A percentile compares a stretch with the other conserved stretches of the same genome.
These are phyloP conservation scores for Periophthalmus magnuspinnatus DNA, from an alignment of 2,797 vertebrate genomes.

Conservation along the genomic window DNA sequence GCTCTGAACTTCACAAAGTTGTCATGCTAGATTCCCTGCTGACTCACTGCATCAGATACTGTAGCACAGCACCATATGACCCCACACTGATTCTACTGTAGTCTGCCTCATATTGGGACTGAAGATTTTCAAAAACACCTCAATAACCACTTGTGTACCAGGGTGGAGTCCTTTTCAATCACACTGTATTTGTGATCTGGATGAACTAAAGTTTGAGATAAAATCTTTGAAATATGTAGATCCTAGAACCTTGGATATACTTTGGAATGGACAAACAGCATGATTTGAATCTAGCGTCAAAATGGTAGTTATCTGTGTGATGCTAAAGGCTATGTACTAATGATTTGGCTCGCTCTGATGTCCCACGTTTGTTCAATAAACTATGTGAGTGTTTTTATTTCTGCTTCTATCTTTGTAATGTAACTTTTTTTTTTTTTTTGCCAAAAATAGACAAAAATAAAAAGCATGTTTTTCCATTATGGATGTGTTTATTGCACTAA, in stretches of 20 bases:
- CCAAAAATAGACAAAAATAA: too few species aligned
- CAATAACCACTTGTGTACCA: neutral
- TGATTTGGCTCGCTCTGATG: neutral
- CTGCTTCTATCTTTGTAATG: neutral
- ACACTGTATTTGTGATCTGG: neutral
- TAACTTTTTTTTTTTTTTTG: too few species aligned
- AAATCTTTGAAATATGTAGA: neutral
- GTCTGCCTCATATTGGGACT: neutral
- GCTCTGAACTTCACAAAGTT: neutral
- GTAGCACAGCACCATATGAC: neutral
- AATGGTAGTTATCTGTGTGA: neutral
- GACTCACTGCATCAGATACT: neutral
- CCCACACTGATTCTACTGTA: neutral
- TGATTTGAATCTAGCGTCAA: neutral
- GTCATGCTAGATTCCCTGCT: neutral
- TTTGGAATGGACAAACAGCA: neutral
- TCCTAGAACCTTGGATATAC: neutral
- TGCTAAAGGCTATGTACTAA: neutral
- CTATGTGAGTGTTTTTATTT: neutral
- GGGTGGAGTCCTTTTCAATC: neutral
- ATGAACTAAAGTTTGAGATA: neutral
- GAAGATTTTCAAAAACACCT: too few species aligned
- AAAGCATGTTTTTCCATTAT: too few species aligned
- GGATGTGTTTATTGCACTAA: too few species aligned
- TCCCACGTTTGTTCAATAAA: neutral